phyloP scores from a whole-genome alignment of 2,888 invertebrate genomes.

The Tenthredo livida region DNA sequence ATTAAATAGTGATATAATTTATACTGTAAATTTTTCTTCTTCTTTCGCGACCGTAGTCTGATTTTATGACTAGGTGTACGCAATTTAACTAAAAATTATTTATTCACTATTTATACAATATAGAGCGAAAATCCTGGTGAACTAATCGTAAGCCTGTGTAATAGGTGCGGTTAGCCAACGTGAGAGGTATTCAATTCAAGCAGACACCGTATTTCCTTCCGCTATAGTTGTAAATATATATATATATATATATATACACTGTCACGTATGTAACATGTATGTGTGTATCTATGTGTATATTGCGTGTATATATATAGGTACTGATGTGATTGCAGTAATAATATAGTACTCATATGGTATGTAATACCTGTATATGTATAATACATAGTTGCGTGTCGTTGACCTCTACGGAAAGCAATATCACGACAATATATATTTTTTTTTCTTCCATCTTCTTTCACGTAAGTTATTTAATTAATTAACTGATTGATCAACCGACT shows the following conservation, averaged over 20 bases:
- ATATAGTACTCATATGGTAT: neutral
- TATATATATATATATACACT: neutral
- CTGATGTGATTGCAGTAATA: neutral
- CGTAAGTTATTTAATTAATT: neutral
- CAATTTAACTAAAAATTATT: too few species aligned
- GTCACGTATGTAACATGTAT: neutral
- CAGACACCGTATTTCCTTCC: constrained; percentile 50
- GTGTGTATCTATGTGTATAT: neutral
- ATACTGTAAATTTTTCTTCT: neutral
- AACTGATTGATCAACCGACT: neutral
- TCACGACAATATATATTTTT: neutral
- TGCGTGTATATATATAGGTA: neutral
- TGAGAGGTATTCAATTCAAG: constrained; percentile 34
- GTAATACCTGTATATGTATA: too few species aligned
- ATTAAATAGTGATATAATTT: neutral
- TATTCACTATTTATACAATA: too few species aligned
- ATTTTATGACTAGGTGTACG: neutral
- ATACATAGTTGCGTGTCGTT: constrained; percentile 7
- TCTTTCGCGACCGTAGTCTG: neutral
- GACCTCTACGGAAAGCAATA: constrained; percentile 23
- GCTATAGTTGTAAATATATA: neutral
- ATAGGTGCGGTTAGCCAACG: constrained; percentile 18
- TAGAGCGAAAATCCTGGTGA: neutral
- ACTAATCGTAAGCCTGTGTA: neutral
- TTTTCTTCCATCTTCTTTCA: too few species aligned